phyloP scores from a whole-genome alignment of 2,113 vertebrate species.

The Spermophilus dauricus region DNA sequence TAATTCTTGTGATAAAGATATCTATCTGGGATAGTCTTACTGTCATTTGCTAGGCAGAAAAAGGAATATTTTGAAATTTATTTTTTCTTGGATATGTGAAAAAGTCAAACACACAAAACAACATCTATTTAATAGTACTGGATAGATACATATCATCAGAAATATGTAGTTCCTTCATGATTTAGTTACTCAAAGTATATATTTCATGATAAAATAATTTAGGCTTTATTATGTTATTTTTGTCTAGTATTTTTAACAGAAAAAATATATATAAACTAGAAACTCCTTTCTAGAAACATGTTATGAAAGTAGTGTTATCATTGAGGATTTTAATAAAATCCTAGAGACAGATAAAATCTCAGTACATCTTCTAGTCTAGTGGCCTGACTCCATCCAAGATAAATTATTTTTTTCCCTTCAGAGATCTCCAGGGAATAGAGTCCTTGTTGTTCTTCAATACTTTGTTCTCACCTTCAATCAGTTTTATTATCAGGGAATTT shows the following conservation, averaged over 20 bases:
- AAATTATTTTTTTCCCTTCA: constrained; percentile 67
- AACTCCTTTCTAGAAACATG: constrained; percentile 56
- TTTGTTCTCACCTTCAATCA: constrained; percentile 63
- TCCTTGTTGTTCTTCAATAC: constrained; percentile 66
- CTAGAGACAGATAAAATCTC: constrained; percentile 76
- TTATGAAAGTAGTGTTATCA: constrained; percentile 67
- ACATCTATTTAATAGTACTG: neutral
- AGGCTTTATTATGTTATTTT: constrained; percentile 14
- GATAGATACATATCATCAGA: neutral
- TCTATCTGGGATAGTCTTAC: constrained; percentile 27
- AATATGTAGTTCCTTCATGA: neutral
- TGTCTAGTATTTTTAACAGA: neutral
- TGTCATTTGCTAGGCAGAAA: constrained; percentile 19
- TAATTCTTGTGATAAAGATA: constrained; percentile 33
- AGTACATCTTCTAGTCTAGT: constrained; percentile 61
- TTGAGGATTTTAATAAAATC: constrained; percentile 78
- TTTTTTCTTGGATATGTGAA: constrained; percentile 52
- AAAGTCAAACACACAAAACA: constrained; percentile 40
- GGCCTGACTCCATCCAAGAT: constrained; percentile 43
- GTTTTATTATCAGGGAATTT: constrained; percentile 68
- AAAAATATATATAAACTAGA: neutral
- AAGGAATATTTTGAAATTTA: neutral
- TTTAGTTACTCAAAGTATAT: constrained; percentile 57
- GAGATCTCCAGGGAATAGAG: constrained; percentile 61
- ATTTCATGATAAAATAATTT: constrained; percentile 51